Base-by-base conservation (phyloP, 1,140 invertebrate species). In the Drosophila pectinifera region DNA sequence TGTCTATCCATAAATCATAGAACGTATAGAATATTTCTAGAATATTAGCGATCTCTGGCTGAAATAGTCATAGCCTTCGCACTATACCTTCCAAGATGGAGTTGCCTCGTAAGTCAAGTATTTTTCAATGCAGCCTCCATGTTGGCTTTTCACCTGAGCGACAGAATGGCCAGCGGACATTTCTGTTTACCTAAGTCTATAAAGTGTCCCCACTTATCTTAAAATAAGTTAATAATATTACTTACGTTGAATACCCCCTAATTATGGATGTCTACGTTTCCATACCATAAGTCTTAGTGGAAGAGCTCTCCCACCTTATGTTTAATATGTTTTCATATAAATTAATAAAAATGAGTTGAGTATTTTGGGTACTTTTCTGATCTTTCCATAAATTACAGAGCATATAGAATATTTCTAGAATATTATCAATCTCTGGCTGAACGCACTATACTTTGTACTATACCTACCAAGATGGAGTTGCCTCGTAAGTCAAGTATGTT, bases 61-160 rank as follows among this genome's bases (percentile, higher is more conserved):
- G 18, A 51, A 51, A 36, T 36, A 14, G 22, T 14, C 1, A 53
- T 22, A 22, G 31, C 49, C 31, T 22, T 51, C 31, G 31, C 13
- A 7, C n/a, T 39, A 26, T 11, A 26, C 14, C 57, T 38, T 7
- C 58, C 42, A 49, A 69, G 48, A 55, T 54, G n/a, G 38, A 38
- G 43, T 45, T n/a, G n/a, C 6, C 28, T 22, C 16, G 68, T 53
- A 53, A 22, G 49, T 51, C 28, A 49, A 49, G 43, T 43, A 48
- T 57, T 48, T 43, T 48, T 14, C 26, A 56, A 36, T 31, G 45
- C 28, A 36, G 20, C 11, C 56, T 36, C 53, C 69, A 43, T 46
- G 41, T 73, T 73, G 67, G 41, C 42, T 72, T 70, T 69, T 72
- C 49, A 59, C 59, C 45, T 58, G 54, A 38, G 10, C 48, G 51